Evolutionary conservation across 2,797 vertebrate species (phyloP).

Genomic region (Aphelocoma californica): DNA sequence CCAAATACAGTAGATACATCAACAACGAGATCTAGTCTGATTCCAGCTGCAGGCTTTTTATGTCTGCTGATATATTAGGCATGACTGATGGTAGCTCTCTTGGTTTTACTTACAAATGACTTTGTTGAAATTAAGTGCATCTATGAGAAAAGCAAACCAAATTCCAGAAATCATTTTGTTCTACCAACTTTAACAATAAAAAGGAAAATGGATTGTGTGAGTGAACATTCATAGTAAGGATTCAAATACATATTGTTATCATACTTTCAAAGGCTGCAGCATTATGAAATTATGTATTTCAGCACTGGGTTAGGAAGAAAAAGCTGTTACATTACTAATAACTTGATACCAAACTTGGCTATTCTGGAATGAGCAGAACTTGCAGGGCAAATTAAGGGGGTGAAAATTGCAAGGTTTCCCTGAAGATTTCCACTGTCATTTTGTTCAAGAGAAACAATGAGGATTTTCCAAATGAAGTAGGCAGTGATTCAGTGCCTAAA

Average conservation of each 20-base stretch:
- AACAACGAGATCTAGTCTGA: constrained; percentile 13
- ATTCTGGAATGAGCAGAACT: background rate
- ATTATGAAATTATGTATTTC: background rate
- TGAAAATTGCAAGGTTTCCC: background rate
- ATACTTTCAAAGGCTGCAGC: background rate
- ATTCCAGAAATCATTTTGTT: background rate
- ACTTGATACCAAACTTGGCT: background rate
- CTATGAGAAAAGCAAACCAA: background rate
- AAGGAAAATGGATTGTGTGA: background rate
- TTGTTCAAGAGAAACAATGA: background rate
- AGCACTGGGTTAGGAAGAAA: background rate
- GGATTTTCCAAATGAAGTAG: background rate
- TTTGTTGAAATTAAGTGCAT: background rate
- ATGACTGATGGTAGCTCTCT: background rate
- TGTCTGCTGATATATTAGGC: background rate
- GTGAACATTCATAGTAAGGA: background rate
- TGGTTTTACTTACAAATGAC: background rate
- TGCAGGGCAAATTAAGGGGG: background rate
- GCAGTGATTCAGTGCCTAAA: background rate
- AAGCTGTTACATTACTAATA: background rate
- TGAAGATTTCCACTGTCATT: background rate
- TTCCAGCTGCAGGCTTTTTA: constrained; percentile 15
- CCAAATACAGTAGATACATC: constrained; percentile 56
- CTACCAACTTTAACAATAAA: background rate
- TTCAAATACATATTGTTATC: background rate